Conservation (phyloP, 2,113 vertebrate species). For the Leucosticte australis region DNA sequence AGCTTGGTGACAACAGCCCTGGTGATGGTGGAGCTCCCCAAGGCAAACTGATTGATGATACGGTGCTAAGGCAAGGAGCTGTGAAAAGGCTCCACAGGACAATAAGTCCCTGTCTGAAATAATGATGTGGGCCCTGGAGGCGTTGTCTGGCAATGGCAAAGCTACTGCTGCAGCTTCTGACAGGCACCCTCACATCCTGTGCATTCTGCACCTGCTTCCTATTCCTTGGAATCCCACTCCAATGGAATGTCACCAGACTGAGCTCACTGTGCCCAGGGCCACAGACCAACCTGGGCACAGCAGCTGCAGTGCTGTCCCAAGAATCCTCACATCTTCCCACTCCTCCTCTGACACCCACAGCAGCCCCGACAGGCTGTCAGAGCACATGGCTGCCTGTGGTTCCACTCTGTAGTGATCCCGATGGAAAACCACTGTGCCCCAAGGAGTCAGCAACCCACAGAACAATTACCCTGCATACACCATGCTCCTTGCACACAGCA, state of each 20-base stretch:
- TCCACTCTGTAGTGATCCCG: accelerated
- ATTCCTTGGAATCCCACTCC: neutral
- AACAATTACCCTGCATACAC: neutral
- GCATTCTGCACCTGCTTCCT: neutral
- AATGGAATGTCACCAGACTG: neutral
- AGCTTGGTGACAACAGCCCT: neutral
- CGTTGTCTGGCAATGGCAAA: neutral
- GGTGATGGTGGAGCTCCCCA: neutral
- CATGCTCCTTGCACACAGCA: neutral
- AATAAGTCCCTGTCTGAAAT: accelerated
- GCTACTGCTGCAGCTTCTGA: neutral
- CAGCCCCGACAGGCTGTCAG: neutral
- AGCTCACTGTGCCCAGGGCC: neutral
- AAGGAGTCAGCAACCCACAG: neutral
- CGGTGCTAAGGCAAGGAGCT: neutral
- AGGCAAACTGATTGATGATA: neutral
- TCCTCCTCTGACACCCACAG: neutral
- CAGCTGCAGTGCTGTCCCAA: neutral
- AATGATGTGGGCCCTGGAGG: neutral
- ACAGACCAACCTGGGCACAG: neutral
- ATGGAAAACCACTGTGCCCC: neutral
- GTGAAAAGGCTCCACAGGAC: neutral
- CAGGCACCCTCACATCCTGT: neutral
- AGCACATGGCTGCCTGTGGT: accelerated
- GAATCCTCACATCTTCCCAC: neutral